Conservation (phyloP, 2,888 invertebrate genomes). For the Cantharis nigra region DNA sequence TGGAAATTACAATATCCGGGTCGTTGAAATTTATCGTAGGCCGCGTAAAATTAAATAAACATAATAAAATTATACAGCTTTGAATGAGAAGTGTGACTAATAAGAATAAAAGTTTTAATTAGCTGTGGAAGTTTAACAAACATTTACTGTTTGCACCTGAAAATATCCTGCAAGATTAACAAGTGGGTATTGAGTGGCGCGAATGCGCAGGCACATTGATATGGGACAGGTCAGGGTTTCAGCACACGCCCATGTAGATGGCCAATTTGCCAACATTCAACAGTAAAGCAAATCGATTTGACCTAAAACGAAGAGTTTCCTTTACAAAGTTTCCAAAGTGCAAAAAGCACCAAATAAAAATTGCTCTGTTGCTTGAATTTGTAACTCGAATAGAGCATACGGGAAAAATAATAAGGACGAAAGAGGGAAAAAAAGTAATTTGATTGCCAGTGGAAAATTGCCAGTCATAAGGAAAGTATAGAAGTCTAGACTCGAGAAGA, state of each 20-base stretch:
- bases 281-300: constrained; percentile 17
- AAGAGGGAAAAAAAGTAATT: background rate
- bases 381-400: background rate
- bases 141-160: background rate
- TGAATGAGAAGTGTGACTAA: background rate
- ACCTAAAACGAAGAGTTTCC: background rate
- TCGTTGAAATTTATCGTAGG: background rate
- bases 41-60: background rate
- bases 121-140: background rate
- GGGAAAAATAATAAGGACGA: background rate
- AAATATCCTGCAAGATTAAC: constrained; percentile 19
- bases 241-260: constrained; percentile 29
- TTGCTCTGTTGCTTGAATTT: background rate
- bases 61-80: background rate
- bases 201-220: constrained; percentile 28
- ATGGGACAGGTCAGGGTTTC: constrained; percentile 26
- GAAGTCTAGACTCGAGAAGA: background rate
- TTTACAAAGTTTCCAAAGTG: background rate
- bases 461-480: background rate
- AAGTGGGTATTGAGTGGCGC: constrained; percentile 15
- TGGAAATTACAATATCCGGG: too few relatives aligned
- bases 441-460: background rate
- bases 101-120: background rate
- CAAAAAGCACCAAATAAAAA: background rate
- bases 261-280: constrained; percentile 28